Conservation (phyloP, 1,140 invertebrate species). For the Pogonus chalceus region DNA sequence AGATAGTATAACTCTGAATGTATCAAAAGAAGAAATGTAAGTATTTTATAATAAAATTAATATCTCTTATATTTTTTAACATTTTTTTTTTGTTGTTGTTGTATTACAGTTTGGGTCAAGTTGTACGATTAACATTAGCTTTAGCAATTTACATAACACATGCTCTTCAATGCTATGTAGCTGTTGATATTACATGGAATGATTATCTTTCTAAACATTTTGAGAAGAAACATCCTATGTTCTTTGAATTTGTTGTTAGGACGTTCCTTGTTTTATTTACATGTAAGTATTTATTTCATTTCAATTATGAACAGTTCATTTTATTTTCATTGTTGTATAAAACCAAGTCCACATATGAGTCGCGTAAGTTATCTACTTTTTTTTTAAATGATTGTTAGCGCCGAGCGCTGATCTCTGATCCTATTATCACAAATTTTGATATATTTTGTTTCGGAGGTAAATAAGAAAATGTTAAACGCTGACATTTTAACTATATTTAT, state of each 20-base stretch:
- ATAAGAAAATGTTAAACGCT: no score
- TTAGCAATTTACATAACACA: conserved; percentile 76
- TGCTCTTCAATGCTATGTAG: conserved; percentile 80
- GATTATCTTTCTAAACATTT: conserved; percentile 41
- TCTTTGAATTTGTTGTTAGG: conserved; percentile 60
- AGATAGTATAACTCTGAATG: conserved; percentile 60
- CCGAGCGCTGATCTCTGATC: no score
- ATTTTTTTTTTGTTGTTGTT: not conserved
- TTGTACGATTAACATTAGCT: conserved; percentile 66
- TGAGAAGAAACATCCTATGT: conserved; percentile 31
- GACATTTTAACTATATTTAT: no score
- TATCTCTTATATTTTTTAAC: conserved; percentile 1
- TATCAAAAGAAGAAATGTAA: conserved; percentile 48
- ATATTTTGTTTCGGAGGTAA: no score
- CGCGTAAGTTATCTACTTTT: no score
- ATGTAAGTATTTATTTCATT: conserved; percentile 50
- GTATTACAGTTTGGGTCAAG: conserved; percentile 54
- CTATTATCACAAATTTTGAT: no score
- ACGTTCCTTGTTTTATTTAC: conserved; percentile 59
- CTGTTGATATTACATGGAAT: conserved; percentile 80
- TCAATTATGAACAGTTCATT: not conserved
- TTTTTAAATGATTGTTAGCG: no score
- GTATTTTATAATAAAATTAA: conserved; percentile 18
- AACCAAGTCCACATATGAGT: no score
- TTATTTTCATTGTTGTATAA: not conserved